Conservation (phyloP, 2,888 invertebrate genomes). For the Sisyra terminalis region DNA sequence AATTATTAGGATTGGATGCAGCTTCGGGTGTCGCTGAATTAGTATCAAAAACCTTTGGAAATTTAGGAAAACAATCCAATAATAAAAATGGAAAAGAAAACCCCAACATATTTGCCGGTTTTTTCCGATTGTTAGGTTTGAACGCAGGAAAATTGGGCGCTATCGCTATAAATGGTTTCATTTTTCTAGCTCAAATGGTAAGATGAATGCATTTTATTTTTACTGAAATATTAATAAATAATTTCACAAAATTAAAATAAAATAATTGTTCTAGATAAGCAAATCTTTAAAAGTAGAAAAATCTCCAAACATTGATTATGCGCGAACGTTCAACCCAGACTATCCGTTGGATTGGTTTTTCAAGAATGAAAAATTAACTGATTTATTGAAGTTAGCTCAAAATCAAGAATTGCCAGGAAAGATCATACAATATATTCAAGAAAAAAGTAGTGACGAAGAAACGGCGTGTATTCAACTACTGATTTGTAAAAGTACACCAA, state of each 20-base stretch:
- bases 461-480: constrained; percentile 54
- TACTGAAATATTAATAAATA: constrained; percentile 1
- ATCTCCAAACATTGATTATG: constrained; percentile 22
- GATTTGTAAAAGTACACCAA: constrained; percentile 61
- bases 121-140: constrained; percentile 56
- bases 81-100: constrained; percentile 18
- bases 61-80: constrained; percentile 14
- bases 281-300: constrained; percentile 32
- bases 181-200: constrained; percentile 74
- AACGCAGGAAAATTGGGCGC: constrained; percentile 63
- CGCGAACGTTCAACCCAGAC: constrained; percentile 19
- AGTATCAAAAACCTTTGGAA: constrained; percentile 36
- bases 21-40: constrained; percentile 42
- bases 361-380: constrained; percentile 37
- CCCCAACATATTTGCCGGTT: constrained; percentile 29
- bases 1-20: constrained; percentile 27
- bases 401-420: constrained; percentile 43
- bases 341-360: constrained; percentile 44
- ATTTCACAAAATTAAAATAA: constrained; percentile 8
- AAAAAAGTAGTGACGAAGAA: constrained; percentile 36
- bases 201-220: constrained; percentile 19
- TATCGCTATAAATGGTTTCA: constrained; percentile 64
- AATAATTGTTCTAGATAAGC: constrained; percentile 36
- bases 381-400: constrained; percentile 39
- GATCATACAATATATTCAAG: constrained; percentile 39